Evolutionary conservation across 1,140 invertebrate genomes (phyloP), one percentile per base, ranked within the genome.

Genomic region (Scaptomyza hsui): DNA sequence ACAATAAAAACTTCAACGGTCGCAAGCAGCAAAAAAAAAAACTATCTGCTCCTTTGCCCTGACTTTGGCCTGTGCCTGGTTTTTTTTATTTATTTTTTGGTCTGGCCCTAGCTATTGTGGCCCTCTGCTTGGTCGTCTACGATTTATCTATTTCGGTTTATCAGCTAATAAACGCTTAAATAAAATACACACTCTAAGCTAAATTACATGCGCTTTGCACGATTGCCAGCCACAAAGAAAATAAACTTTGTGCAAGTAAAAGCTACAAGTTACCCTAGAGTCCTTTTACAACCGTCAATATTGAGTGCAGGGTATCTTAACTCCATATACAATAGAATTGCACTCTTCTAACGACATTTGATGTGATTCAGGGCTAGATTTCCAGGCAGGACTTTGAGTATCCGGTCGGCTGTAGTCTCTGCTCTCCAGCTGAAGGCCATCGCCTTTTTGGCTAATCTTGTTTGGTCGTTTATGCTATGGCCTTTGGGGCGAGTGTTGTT

Each of bases 131-230:
- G 41, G 75, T 59, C 60, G 26, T 29, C 39, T 51, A 62, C 61
- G 77, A 88, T 88, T 88, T 88, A 88, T 88, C 82, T 88, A 73
- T 88, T 88, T 88, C 64, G 68, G 78, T 82, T 88, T 88, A 88
- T 88, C 82, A 88, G 82, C 82, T 88, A 88, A 88, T 88, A 88
- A 88, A 88, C 82, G 82, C 82, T 86, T 88, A 78, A 88, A 88
- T 89, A 88, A 88, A 88, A 83, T 88, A 88, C 83, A 89, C 83
- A 88, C 82, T 88, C 83, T 78, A 62, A 82, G 82, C 78, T 70
- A 88, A 88, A 88, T 88, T 86, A 82, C 78, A 77, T 71, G 77
- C 73, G 73, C 77, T 82, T 70, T 77, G 70, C 56, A 70, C 64
- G 72, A 70, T 70, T 70, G 44, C 59, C 21, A 53, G 65, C 29